Percentiles rank a stretch among this genome's conserved stretches.
Conservation (phyloP, 2,888 invertebrate genomes). For the Callyntrura guangdongensis region DNA sequence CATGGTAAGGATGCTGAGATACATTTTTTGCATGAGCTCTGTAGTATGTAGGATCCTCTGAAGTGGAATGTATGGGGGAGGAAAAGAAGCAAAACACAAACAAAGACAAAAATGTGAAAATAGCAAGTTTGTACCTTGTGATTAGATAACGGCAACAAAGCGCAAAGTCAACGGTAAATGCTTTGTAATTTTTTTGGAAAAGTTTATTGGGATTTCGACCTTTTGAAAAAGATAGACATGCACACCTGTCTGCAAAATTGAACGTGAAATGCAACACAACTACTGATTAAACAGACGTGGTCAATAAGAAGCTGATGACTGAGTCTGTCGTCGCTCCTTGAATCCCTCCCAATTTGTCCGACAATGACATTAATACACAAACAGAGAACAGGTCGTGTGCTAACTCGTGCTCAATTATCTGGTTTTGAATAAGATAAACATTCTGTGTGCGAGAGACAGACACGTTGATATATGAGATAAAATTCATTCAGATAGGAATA, state of each 20-base stretch:
- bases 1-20: background rate
- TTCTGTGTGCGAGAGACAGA: slow-evolving; percentile 14
- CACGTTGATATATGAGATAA: slow-evolving; percentile 31
- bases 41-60: background rate
- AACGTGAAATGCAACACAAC: background rate
- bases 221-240: slow-evolving; percentile 23
- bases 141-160: background rate
- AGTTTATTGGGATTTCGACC: slow-evolving; percentile 42
- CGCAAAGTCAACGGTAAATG: slow-evolving; percentile 24
- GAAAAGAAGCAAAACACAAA: slow-evolving; percentile 8
- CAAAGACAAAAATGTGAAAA: slow-evolving; percentile 12
- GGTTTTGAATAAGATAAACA: background rate
- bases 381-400: slow-evolving; percentile 12
- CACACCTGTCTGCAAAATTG: background rate
- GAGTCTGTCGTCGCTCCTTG: slow-evolving; percentile 25
- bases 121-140: background rate
- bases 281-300: background rate
- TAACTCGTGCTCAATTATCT: slow-evolving; percentile 26
- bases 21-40: background rate
- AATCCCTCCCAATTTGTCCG: slow-evolving; percentile 36
- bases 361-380: slow-evolving; percentile 52
- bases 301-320: background rate
- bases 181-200: slow-evolving; percentile 21
- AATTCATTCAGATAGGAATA: slow-evolving; percentile 40
- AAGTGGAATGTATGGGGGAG: slow-evolving; percentile 10